Evolutionary conservation across 2,888 invertebrate genomes (phyloP), one percentile per base, ranked within the genome.

Genomic region (Temnothorax ravouxi): DNA sequence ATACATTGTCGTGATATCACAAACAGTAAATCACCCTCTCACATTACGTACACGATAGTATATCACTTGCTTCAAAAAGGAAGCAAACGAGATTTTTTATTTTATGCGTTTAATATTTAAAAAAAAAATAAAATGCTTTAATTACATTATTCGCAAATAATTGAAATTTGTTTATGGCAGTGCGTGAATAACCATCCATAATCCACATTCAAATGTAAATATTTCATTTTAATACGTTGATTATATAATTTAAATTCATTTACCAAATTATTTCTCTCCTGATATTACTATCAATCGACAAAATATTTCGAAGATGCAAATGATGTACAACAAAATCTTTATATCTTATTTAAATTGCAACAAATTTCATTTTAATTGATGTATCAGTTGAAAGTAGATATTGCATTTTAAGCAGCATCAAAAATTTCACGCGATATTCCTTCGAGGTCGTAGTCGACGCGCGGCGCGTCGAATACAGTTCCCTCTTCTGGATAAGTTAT

Each of bases 401-500:
- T 44, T 44, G 0, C 15, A 72, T 21, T 21, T 56, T 62, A 75
- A 62, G 15, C n/a, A n/a, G 15, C 61, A n/a, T n/a, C 29, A 34
- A 75, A n/a, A 75, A 47, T 75, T 59, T 61, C 29, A 9, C 44
- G 29, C n/a, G 29, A 61, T 47, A 75, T 9, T 54, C 21, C 18
- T 25, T 8, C 29, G 29, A 44, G n/a, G 15, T 62, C 13, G 34
- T 61, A 47, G 29, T 61, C 21, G 11, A 34, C 34, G 41, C 34
- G 41, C 56, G 44, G 11, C 29, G n/a, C 29, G 44, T 75, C n/a
- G 34, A 34, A 62, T 50, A n/a, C n/a, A 62, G 44, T 50, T 74
- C n/a, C 25, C 56, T 41, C 74, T 61, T n/a, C 25, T 11, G 29
- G 71, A 34, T 34, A 29, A 77, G 41, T 56, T 67, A 67, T 41